Conservation (phyloP, 2,888 invertebrate genomes). For the Pardosa pseudoannulata region DNA sequence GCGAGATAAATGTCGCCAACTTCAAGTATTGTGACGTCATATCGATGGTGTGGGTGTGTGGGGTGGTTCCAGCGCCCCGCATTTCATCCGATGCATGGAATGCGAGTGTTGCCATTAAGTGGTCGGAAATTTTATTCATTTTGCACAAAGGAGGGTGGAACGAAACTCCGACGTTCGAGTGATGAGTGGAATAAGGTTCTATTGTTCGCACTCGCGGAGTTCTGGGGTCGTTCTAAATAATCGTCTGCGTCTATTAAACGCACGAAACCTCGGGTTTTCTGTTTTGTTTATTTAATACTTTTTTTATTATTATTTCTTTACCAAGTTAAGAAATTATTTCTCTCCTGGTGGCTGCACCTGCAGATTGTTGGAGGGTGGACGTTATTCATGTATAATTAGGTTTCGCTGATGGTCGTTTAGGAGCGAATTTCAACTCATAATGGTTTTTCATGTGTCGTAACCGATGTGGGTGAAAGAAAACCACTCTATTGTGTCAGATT, state of each 20-base stretch:
- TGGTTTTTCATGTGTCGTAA: too few relatives aligned
- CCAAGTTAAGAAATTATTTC: too few relatives aligned
- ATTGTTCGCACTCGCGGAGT: neutral
- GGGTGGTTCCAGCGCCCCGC: neutral
- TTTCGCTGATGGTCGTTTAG: too few relatives aligned
- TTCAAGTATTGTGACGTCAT: neutral
- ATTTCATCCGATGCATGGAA: conserved; percentile 17
- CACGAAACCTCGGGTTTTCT: neutral
- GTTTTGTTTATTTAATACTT: too few relatives aligned
- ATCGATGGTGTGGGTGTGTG: neutral
- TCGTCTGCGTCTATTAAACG: neutral
- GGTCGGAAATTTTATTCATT: conserved; percentile 55
- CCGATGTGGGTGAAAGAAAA: too few relatives aligned
- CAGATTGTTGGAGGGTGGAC: too few relatives aligned
- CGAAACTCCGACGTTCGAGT: neutral
- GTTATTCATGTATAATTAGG: too few relatives aligned
- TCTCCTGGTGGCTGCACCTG: too few relatives aligned
- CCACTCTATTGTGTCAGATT: too few relatives aligned
- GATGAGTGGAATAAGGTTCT: neutral
- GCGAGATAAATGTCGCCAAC: too few relatives aligned
- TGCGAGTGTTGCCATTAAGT: conserved; percentile 14
- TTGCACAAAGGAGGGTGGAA: conserved; percentile 1
- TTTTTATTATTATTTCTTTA: too few relatives aligned
- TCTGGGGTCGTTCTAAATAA: neutral
- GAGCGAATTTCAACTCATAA: too few relatives aligned